Evolutionary conservation across 2,888 invertebrate species (phyloP), one percentile per base, ranked within the genome.

Genomic region (Pristionchus maxplancki): DNA sequence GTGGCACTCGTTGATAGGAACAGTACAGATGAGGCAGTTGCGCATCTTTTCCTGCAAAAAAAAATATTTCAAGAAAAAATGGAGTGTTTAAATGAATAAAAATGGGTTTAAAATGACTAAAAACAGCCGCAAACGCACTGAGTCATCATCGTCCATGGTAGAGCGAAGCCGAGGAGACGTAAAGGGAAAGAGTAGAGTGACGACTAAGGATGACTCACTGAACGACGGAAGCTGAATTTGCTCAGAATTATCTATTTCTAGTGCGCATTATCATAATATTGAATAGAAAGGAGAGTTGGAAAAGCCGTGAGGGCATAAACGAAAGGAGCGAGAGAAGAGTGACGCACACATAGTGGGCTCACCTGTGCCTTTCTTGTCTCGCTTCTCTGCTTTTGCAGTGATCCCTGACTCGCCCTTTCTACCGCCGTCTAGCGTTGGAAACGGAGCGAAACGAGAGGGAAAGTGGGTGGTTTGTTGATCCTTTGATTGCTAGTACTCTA

Each of bases 1-100:
- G 44, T 78, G 78, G 20, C 44, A 44, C 78, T 78, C 78, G n/a
- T 24, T 78, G 44, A 78, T 78, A 5, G 78, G 78, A 9, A 78
- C 78, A 2, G 24, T 6, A 13, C 78, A 78, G 1, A 78, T 78
- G 4, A 78, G 34, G 44, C 78, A 78, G 78, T 78, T 44, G 28
- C 78, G 78, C 44, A 78, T 48, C n/a, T 78, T 71, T 34, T 20
- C 20, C 71, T 71, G 71, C 17, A 37, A 67, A 67, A 28, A 67
- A 24, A 4, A 24, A 11, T 13, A 34, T 31, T 37, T 37, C 20
- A 2, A 34, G 1, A 15, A 34, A 62, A 31, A 31, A 13, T 31
- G 31, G 67, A n/a, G 58, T 24, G 9, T 24, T n/a, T 53, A 20
- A 53, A 53, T 6, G 9, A 24, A 3, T 58, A 6, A 4, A 24